Evolutionary conservation across 2,888 invertebrate species (phyloP).

Genomic region (Pteria penguin): DNA sequence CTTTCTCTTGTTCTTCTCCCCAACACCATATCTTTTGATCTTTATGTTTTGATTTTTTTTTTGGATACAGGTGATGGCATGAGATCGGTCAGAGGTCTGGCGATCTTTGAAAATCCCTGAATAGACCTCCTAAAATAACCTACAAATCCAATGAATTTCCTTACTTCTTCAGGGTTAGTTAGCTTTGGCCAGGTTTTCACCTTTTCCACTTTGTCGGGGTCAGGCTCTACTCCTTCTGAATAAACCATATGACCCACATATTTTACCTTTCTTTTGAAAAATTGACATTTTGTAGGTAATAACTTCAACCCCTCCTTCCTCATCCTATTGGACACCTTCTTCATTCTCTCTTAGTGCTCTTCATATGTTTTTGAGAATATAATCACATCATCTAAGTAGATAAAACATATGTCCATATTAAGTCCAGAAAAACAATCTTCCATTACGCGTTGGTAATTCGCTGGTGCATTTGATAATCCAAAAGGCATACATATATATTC

Average conservation of each 20-base stretch:
- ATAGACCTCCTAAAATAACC: background rate
- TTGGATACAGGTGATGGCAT: background rate
- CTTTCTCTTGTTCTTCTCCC: background rate
- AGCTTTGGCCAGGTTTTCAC: background rate
- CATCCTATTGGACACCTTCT: conserved; percentile 32
- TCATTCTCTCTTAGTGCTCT: conserved; percentile 38
- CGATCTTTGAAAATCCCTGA: background rate
- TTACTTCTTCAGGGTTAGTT: background rate
- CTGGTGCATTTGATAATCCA: conserved; percentile 36
- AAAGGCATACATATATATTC: conserved; percentile 38
- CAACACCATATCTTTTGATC: background rate
- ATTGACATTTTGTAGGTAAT: conserved; percentile 35
- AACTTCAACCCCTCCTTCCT: conserved; percentile 34
- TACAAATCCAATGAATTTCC: background rate
- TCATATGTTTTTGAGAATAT: conserved; percentile 34
- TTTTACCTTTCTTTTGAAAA: conserved; percentile 26
- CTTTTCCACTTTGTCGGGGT: conserved; percentile 38
- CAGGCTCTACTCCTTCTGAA: conserved; percentile 32
- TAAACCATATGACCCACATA: conserved; percentile 42
- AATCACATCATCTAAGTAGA: conserved; percentile 51
- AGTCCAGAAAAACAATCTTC: conserved; percentile 31
- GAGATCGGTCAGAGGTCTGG: background rate
- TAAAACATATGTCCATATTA: conserved; percentile 26
- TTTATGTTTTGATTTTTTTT: background rate
- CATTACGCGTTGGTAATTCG: conserved; percentile 42